Evolutionary conservation across 1,140 invertebrate genomes (phyloP), one percentile per base, ranked within the genome.

Genomic region (Formica selysi): DNA sequence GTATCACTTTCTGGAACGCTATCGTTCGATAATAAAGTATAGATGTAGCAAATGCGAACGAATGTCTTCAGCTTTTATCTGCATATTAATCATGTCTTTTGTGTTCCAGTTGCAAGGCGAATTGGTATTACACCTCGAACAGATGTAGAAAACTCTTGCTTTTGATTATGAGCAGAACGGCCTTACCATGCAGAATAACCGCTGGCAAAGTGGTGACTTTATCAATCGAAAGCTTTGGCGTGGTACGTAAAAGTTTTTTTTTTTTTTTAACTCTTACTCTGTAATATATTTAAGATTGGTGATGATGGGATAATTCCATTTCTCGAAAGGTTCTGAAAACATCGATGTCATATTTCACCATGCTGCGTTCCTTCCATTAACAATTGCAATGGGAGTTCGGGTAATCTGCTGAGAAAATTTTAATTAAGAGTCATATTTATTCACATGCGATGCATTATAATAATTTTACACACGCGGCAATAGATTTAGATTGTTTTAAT

Each of bases 111-210:
- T 79, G 76, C 32, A 79, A 64, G 5, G 41, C 41, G 36, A 79
- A 79, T 68, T 79, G 76, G 76, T 79, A 79, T 79, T 36, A 79
- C 8, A 79, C 76, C 6, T 79, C 76, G 41, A n/a, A 51, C 0
- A 79, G 62, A 79, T 79, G 62, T 68, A 67, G n/a, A 38, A 79
- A 79, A 26, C 62, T 79, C 3, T 32, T 79, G 8, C 44, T 67
- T 6, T n/a, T 79, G 48, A 79, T 79, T 13, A 79, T 79, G 76
- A 79, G 1, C 48, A 79, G 76, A 68, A 79, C 76, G 0, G 6
- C 38, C 22, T 36, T 3, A 68, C 76, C 76, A 6, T 79, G 76
- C 62, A 79, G 64, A 54, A 79, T 79, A 68, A 79, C 76, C 36
- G 76, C 62, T 36, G 76, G 76, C 29, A 79, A 64, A 68, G 44